Conservation (phyloP, 2,797 vertebrate species). For the Acanthiza pusilla region DNA sequence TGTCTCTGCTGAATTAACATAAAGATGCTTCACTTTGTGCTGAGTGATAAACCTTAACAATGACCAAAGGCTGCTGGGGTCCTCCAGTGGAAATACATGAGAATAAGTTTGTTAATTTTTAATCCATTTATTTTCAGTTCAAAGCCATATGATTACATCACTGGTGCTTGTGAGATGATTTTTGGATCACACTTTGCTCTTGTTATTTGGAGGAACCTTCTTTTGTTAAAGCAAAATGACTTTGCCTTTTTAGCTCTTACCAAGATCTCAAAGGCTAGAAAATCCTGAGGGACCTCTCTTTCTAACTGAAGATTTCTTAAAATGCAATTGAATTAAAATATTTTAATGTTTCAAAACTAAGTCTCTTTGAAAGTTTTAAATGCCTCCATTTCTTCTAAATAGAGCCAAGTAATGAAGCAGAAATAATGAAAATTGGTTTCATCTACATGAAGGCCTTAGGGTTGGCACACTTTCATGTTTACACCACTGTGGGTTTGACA, state of each 20-base stretch:
- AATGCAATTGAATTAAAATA: background rate
- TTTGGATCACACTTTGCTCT: background rate
- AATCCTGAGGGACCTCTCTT: background rate
- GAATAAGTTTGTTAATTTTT: background rate
- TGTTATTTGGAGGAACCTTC: background rate
- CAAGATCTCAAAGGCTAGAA: background rate
- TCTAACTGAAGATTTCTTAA: background rate
- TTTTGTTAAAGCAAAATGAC: rapidly evolving
- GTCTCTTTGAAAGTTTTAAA: background rate
- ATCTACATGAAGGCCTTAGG: rapidly evolving
- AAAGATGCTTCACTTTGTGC: background rate
- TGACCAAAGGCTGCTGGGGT: background rate
- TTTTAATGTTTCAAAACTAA: background rate
- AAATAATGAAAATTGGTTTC: background rate
- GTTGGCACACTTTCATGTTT: background rate
- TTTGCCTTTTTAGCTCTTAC: background rate
- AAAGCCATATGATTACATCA: background rate
- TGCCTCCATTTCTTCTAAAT: background rate
- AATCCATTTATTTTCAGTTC: background rate
- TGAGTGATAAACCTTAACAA: background rate
- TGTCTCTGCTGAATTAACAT: background rate
- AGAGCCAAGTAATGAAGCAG: background rate
- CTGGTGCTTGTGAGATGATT: background rate
- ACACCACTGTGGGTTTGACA: background rate
- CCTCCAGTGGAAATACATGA: background rate